Percentiles rank a stretch among this genome's conserved stretches.
Evolutionary conservation across 2,113 vertebrate species (phyloP).

Genomic region (Aythya baeri): DNA sequence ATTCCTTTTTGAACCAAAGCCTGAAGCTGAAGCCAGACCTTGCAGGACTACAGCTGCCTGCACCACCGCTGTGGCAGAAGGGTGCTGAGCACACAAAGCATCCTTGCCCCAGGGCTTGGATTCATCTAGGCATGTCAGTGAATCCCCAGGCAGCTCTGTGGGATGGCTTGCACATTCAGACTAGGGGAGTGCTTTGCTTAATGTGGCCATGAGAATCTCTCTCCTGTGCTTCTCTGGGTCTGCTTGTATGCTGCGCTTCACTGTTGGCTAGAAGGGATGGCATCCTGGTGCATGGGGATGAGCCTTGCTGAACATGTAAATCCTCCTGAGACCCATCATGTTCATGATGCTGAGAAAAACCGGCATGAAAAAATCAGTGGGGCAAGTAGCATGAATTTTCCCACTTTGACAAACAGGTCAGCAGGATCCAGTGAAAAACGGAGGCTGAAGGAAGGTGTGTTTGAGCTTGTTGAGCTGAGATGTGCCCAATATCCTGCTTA

Average conservation of each 20-base stretch:
- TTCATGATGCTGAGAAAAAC: neutral
- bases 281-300: neutral
- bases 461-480: neutral
- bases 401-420: neutral
- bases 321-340: neutral
- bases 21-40: neutral
- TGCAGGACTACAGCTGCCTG: neutral
- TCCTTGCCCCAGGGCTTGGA: accelerated
- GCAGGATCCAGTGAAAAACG: neutral
- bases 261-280: neutral
- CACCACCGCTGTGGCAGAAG: accelerated
- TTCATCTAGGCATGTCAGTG: accelerated
- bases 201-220: neutral
- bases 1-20: neutral
- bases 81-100: neutral
- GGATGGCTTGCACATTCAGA: neutral
- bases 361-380: accelerated
- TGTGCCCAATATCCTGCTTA: neutral
- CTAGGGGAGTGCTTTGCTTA: neutral
- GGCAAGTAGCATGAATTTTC: neutral
- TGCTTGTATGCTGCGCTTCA: neutral
- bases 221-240: neutral
- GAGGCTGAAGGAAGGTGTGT: neutral
- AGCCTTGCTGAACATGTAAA: neutral
- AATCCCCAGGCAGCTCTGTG: accelerated